phyloP scores from a whole-genome alignment of 2,113 vertebrate genomes.

The Megaceryle maxima region DNA sequence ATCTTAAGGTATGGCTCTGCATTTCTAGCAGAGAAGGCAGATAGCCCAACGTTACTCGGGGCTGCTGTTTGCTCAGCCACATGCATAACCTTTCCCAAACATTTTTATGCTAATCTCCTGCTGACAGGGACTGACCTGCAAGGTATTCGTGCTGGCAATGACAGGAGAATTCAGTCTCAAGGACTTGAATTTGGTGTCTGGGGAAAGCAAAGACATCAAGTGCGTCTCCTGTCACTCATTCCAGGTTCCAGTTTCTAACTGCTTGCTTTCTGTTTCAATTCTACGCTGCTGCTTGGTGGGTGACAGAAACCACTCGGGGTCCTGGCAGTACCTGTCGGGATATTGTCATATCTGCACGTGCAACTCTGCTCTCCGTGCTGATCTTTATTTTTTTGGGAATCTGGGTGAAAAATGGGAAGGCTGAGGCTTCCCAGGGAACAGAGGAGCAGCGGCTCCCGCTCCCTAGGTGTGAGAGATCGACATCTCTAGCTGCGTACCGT shows the following conservation, averaged over 20 bases:
- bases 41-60: background rate
- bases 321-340: background rate
- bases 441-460: background rate
- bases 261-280: background rate
- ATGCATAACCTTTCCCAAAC: background rate
- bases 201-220: background rate
- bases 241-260: background rate
- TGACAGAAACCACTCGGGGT: background rate
- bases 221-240: background rate
- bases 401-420: background rate
- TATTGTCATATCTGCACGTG: background rate
- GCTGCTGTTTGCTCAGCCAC: background rate
- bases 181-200: background rate
- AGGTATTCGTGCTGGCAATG: background rate
- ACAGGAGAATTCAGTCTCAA: background rate
- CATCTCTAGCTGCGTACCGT: accelerated
- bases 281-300: background rate
- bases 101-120: background rate
- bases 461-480: accelerated
- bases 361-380: background rate
- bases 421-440: background rate
- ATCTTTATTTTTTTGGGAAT: background rate
- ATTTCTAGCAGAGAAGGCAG: background rate
- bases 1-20: background rate
- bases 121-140: background rate